phyloP scores from a whole-genome alignment of 2,113 vertebrate genomes.

The Semicossyphus pulcher region DNA sequence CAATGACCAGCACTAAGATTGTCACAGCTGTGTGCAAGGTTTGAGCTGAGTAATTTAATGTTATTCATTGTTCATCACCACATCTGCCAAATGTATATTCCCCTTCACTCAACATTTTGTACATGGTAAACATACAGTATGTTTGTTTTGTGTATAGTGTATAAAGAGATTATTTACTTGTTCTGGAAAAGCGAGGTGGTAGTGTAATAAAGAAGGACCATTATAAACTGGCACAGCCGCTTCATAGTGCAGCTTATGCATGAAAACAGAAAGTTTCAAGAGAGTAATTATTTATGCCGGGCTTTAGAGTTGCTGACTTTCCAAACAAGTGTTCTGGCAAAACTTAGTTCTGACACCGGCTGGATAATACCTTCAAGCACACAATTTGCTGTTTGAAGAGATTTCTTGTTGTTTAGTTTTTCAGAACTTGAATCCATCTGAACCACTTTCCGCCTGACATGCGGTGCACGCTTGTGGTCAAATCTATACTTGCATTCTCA shows the following conservation, averaged over 20 bases:
- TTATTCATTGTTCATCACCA: too few species aligned
- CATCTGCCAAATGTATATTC: too few species aligned
- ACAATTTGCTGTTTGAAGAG: slow-evolving; percentile 41
- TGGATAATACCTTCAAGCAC: slow-evolving; percentile 51
- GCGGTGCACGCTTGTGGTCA: slow-evolving; percentile 61
- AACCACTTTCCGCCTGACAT: slow-evolving; percentile 53
- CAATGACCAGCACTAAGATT: too few species aligned
- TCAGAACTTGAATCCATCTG: slow-evolving; percentile 40
- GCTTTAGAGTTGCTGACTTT: slow-evolving; percentile 27
- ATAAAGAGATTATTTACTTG: too few species aligned
- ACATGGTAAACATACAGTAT: too few species aligned
- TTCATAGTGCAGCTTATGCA: background rate
- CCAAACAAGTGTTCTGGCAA: slow-evolving; percentile 30
- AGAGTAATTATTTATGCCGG: slow-evolving; percentile 7
- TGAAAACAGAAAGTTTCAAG: slow-evolving; percentile 16
- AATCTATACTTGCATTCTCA: slow-evolving; percentile 63
- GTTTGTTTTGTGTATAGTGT: too few species aligned
- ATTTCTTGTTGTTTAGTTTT: slow-evolving; percentile 29
- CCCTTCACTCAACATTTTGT: too few species aligned
- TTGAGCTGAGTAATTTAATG: too few species aligned
- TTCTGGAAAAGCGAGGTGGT: too few species aligned
- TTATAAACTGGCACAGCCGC: background rate
- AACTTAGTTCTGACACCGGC: slow-evolving; percentile 13
- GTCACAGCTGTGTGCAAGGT: too few species aligned
- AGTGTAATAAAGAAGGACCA: too few species aligned